Base-by-base conservation (phyloP, 2,113 vertebrate species). In the Erpornis zantholeuca region DNA sequence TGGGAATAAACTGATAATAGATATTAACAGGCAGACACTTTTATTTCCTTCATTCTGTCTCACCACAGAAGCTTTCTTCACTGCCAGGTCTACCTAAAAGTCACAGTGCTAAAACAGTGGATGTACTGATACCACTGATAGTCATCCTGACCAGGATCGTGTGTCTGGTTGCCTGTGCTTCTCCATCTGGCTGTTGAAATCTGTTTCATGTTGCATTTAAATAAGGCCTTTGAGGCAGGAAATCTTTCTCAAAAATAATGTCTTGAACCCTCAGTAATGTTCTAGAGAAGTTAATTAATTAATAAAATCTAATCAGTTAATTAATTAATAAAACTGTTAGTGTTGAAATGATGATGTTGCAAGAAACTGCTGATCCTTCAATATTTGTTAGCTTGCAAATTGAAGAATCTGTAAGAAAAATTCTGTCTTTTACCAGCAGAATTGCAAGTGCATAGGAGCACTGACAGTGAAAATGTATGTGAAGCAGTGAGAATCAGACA, bases 101-200 rank as follows among this genome's bases (percentile, higher is more conserved):
- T 20, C 63, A 66, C 11, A 59, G 29, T 19, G 14, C 11, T 82
- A 80, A 49, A 56, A 76, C 36, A 44, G 66, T 61, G 42, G 14
- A 19, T 66, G 19, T 78, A 68, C 60, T 49, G 52, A 53, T 47
- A 18, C 12, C 63, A 69, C 54, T 35, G 70, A 79, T 25, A 85
- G 42, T 57, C 29, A 53, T 42, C 33, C 33, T 31, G 66, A 80
- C 36, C 50, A 88, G 17, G 45, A 63, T 8, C 86, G 22, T 28
- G 15, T 56, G 27, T 36, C 35, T 75, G 9, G 35, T 73, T 85
- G 57, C 61, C 27, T 28, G 29, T 60, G 49, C 60, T 86, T 22
- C 23, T 96, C 78, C 85, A 84, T 90, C 78, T 90, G 75, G 20
- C 21, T 90, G 33, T 77, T 54, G 73, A 95, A 89, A 91, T 63